A percentile compares a stretch with the other conserved stretches of the same genome.
Conservation (phyloP, 1,140 invertebrate species). For the Platyscapa corneri region DNA sequence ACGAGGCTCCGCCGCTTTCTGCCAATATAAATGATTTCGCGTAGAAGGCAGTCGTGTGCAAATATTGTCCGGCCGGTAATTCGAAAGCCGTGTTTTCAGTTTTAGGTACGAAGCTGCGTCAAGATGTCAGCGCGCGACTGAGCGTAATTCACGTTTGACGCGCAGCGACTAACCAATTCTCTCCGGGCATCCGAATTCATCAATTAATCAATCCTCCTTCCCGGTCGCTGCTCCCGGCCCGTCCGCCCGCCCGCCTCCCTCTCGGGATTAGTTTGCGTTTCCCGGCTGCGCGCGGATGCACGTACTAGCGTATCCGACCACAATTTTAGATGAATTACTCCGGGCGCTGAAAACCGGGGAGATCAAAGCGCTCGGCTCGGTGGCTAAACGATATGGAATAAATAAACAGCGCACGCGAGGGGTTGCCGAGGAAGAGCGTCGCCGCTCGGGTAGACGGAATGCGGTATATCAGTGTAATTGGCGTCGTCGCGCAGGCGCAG, state of each 20-base stretch:
- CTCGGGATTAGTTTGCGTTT: not conserved
- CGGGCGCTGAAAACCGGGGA: not conserved
- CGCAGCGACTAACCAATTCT: not conserved
- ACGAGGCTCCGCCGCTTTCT: not conserved
- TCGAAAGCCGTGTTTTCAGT: not conserved
- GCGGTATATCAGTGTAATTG: constrained; percentile 41
- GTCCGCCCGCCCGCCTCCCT: not conserved
- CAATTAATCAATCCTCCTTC: not conserved
- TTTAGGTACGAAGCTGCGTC: not conserved
- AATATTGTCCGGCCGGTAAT: not conserved
- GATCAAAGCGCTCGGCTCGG: not conserved
- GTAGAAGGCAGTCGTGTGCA: not conserved
- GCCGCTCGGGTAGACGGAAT: not conserved
- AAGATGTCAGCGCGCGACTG: not conserved
- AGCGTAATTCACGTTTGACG: not conserved
- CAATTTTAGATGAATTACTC: not conserved
- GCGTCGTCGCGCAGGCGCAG: not conserved
- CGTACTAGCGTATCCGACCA: too few relatives aligned
- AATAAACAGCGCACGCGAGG: not conserved
- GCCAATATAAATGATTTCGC: not conserved
- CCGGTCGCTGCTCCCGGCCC: not conserved
- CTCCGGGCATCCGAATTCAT: not conserved
- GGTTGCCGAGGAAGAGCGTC: not conserved
- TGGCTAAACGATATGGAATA: not conserved
- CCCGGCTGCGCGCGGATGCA: too few relatives aligned